A percentile compares a stretch with the other conserved stretches of the same genome.
Conservation (phyloP, 2,113 vertebrate species). For the Misgurnus anguillicaudatus region DNA sequence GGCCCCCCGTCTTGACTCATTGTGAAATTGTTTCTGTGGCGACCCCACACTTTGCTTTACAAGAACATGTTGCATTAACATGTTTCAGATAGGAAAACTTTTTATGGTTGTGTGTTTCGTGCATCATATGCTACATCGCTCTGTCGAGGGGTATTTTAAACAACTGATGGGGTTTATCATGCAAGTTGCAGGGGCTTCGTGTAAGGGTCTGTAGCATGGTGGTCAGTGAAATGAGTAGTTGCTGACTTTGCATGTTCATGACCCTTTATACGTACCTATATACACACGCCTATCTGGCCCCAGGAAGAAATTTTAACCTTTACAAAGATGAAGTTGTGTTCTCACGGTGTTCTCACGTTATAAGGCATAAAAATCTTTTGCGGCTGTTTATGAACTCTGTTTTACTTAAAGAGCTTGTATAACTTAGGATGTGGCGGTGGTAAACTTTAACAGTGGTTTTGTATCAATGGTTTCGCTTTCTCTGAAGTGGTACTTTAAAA, state of each 20-base stretch:
- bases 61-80: neutral
- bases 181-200: too few relatives aligned
- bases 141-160: neutral
- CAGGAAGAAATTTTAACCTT: too few relatives aligned
- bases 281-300: too few relatives aligned
- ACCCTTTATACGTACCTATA: neutral
- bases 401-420: neutral
- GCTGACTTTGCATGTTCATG: neutral
- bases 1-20: neutral
- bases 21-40: neutral
- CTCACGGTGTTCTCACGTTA: neutral
- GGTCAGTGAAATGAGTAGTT: too few relatives aligned
- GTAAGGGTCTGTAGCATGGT: too few relatives aligned
- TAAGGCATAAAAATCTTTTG: neutral
- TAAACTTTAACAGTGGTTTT: slow-evolving; percentile 18
- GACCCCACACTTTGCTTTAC: neutral
- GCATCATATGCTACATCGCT: neutral
- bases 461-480: slow-evolving; percentile 27
- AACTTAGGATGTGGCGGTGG: slow-evolving; percentile 22
- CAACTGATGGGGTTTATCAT: neutral
- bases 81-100: neutral
- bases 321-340: neutral
- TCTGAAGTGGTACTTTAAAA: slow-evolving; percentile 2
- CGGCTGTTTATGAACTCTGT: neutral
- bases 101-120: neutral